These are phyloP conservation scores for Drosophila recens DNA, from an alignment of 2,888 invertebrate genomes.

Conservation along the genomic window DNA sequence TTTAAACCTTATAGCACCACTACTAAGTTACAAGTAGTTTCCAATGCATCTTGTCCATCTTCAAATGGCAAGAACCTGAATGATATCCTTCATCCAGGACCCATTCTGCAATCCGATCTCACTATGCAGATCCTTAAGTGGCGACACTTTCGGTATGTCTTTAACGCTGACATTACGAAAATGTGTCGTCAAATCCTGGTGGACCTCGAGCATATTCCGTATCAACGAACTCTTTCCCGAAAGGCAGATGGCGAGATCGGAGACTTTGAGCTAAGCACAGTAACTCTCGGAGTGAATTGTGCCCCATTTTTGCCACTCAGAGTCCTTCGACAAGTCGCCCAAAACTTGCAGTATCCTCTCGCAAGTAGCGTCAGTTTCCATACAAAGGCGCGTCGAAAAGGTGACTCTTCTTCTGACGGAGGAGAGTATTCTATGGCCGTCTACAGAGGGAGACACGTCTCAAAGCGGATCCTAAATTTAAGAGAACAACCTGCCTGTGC, in stretches of 20 bases:
- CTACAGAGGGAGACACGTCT: too few species aligned
- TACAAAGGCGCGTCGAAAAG: too few species aligned
- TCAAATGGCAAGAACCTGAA: background rate
- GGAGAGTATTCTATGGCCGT: too few species aligned
- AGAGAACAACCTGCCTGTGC: too few species aligned
- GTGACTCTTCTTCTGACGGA: too few species aligned
- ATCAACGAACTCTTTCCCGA: slow-evolving; percentile 6
- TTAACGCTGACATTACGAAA: slow-evolving; percentile 2
- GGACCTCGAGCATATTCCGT: background rate
- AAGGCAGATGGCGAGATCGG: background rate
- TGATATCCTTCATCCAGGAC: background rate
- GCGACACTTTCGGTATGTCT: background rate
- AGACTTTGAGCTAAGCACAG: background rate
- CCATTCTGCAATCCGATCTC: background rate
- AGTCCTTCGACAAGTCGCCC: too few species aligned
- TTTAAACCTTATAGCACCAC: background rate
- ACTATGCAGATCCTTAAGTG: background rate
- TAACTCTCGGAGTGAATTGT: too few species aligned
- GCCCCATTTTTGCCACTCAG: too few species aligned
- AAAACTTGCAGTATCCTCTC: too few species aligned
- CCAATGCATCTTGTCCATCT: background rate
- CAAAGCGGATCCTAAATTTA: too few species aligned
- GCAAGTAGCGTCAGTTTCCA: too few species aligned
- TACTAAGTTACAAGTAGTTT: background rate
- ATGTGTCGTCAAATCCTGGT: slow-evolving; percentile 8